These are phyloP conservation scores for Bungarus multicinctus DNA, from an alignment of 2,113 vertebrate genomes.

Conservation along the genomic window DNA sequence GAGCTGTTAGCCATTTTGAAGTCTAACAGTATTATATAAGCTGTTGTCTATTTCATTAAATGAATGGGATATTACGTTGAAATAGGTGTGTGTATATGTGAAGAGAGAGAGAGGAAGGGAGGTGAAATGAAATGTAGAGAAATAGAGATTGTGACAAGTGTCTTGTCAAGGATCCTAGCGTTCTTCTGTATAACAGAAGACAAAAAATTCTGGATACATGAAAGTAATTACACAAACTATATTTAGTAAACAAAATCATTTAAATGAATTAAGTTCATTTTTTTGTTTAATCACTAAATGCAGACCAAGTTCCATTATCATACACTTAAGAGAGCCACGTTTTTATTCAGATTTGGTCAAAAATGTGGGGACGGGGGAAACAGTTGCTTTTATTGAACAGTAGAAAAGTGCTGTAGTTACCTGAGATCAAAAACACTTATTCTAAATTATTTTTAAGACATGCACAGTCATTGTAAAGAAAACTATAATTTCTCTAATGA, in stretches of 20 bases:
- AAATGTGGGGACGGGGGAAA: neutral
- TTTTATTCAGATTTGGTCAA: neutral
- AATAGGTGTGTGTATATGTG: neutral
- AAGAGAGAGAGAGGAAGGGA: neutral
- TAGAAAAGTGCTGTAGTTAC: neutral
- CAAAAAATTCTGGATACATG: neutral
- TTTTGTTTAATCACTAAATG: neutral
- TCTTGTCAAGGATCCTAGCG: neutral
- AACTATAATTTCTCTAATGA: neutral
- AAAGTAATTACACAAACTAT: neutral
- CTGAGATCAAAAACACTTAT: neutral
- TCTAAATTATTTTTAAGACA: neutral
- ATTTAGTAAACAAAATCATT: neutral
- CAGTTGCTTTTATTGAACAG: neutral
- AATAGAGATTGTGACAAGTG: neutral
- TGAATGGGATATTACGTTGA: neutral
- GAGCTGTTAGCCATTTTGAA: neutral
- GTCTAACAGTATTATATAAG: neutral
- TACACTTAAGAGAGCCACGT: neutral
- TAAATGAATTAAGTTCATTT: neutral
- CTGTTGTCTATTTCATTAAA: neutral
- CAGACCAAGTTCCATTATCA: neutral
- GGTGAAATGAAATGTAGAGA: neutral
- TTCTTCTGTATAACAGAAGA: neutral
- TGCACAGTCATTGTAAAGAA: neutral